phyloP scores from a whole-genome alignment of 2,888 invertebrate genomes.

The Gastracanthus pulcherrimus region DNA sequence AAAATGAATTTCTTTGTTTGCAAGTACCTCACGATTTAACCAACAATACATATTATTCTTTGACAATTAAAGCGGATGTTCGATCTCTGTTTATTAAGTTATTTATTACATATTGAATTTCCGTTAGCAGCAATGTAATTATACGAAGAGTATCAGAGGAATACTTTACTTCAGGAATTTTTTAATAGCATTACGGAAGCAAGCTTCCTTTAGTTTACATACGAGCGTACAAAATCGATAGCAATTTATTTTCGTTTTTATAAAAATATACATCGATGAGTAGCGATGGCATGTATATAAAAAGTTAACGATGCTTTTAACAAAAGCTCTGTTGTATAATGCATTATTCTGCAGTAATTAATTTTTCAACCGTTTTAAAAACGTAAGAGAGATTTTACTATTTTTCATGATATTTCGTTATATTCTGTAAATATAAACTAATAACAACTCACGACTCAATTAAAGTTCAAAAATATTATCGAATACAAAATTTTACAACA shows the following conservation, averaged over 20 bases:
- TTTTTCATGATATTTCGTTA: too few relatives aligned
- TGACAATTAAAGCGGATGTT: background rate
- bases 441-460: too few relatives aligned
- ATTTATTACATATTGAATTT: background rate
- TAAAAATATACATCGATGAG: background rate
- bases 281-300: background rate
- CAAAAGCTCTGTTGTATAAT: too few relatives aligned
- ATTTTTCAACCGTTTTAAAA: background rate
- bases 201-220: slow-evolving; percentile 13
- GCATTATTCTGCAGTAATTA: background rate
- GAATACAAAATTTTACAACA: too few relatives aligned
- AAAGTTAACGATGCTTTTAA: background rate
- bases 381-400: background rate
- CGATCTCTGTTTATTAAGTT: background rate
- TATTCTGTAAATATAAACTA: too few relatives aligned
- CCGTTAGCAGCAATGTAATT: background rate
- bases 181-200: slow-evolving; percentile 23
- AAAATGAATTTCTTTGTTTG: too few relatives aligned
- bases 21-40: too few relatives aligned
- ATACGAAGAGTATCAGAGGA: background rate
- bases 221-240: slow-evolving; percentile 20
- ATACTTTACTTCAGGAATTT: slow-evolving; percentile 22
- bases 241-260: background rate
- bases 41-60: background rate
- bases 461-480: too few relatives aligned